Conservation (phyloP, 2,797 vertebrate species). For the Discoglossus pictus region DNA sequence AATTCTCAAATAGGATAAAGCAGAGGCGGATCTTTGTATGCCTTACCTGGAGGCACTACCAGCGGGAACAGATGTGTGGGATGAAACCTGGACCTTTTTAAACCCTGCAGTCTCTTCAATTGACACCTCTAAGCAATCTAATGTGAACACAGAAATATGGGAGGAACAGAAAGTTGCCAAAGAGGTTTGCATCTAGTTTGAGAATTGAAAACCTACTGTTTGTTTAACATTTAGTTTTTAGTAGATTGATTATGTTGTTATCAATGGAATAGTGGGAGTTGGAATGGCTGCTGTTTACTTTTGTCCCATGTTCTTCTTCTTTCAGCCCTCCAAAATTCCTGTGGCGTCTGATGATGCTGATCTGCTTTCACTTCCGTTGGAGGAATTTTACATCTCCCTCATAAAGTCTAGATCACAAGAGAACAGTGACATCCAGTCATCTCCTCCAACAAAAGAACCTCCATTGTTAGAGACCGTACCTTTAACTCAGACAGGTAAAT, state of each 20-base stretch:
- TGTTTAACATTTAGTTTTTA: too few species aligned
- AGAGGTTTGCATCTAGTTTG: slow-evolving; percentile 3
- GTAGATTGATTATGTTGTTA: background rate
- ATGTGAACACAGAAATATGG: background rate
- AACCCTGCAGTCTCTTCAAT: background rate
- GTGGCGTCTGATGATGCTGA: background rate
- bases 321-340: background rate
- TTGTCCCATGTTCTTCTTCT: background rate
- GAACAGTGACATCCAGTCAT: background rate
- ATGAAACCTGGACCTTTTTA: slow-evolving; percentile 59
- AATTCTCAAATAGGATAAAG: background rate
- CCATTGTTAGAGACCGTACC: background rate
- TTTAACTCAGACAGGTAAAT: background rate
- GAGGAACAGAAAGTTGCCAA: background rate
- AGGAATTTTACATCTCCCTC: slow-evolving; percentile 43
- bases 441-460: background rate
- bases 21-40: slow-evolving; percentile 48
- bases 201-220: too few species aligned
- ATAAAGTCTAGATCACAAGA: slow-evolving; percentile 25
- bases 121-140: background rate
- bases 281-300: background rate
- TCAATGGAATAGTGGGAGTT: background rate
- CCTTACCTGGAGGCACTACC: slow-evolving; percentile 61
- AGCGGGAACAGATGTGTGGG: slow-evolving; percentile 60
- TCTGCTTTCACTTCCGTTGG: background rate